These are phyloP conservation scores for Tetranychus cinnabarinus DNA, from an alignment of 1,140 invertebrate genomes.

Conservation along the genomic window DNA sequence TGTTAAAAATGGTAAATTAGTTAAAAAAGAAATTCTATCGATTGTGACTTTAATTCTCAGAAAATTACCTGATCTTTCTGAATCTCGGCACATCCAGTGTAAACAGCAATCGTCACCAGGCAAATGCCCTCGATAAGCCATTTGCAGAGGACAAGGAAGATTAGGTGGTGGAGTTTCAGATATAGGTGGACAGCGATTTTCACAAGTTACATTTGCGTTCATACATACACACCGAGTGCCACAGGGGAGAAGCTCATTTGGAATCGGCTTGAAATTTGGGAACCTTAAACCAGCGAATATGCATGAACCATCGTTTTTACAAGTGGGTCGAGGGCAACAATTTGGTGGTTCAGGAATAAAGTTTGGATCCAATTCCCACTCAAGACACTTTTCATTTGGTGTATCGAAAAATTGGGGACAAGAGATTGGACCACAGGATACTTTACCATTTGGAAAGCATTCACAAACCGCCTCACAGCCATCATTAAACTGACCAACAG, in stretches of 20 bases:
- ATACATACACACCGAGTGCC: conserved; percentile 62
- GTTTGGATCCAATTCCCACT: conserved; percentile 48
- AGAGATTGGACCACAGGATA: conserved; percentile 37
- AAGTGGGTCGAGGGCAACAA: conserved; percentile 43
- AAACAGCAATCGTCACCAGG: conserved; percentile 43
- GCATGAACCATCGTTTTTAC: conserved; percentile 17
- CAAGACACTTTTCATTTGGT: conserved; percentile 45
- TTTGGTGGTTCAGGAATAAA: conserved; percentile 44
- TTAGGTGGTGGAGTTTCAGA: conserved; percentile 41
- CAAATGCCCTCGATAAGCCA: conserved; percentile 24
- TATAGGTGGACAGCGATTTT: conserved; percentile 45
- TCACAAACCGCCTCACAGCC: conserved; percentile 44
- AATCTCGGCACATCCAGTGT: conserved; percentile 18
- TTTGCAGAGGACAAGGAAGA: conserved; percentile 35
- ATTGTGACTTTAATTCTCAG: background rate
- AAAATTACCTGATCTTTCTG: conserved; percentile 1
- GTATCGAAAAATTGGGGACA: conserved; percentile 13
- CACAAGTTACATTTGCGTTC: conserved; percentile 57
- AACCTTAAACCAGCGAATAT: conserved; percentile 23
- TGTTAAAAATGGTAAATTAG: background rate
- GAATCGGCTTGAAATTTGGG: conserved; percentile 38
- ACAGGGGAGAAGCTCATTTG: conserved; percentile 37
- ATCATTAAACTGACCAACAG: conserved; percentile 37
- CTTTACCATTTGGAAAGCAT: conserved; percentile 32
- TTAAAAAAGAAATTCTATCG: background rate